Evolutionary conservation across 2,113 vertebrate species (phyloP).

Genomic region (Mormoops blainvillei): DNA sequence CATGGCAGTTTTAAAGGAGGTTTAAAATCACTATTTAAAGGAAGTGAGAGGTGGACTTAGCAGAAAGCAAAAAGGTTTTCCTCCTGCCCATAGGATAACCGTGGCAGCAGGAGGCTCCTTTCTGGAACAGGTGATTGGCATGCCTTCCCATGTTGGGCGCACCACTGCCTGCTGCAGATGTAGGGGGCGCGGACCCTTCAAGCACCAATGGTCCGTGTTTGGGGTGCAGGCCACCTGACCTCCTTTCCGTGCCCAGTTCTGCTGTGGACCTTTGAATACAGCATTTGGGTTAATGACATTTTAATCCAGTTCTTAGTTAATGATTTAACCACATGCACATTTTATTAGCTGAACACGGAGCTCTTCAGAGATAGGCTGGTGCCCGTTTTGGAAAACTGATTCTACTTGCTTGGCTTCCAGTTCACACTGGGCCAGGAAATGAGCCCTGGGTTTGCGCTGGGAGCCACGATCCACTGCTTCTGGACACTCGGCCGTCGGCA

Average conservation of each 20-base stretch:
- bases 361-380: slow-evolving; percentile 38
- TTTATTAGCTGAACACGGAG: neutral
- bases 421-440: slow-evolving; percentile 17
- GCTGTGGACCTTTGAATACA: neutral
- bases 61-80: neutral
- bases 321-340: neutral
- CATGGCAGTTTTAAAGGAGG: neutral
- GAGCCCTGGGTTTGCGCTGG: slow-evolving; percentile 46
- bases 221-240: neutral
- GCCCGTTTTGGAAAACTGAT: neutral
- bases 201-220: neutral
- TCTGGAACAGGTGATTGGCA: neutral
- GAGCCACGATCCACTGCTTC: slow-evolving; percentile 59
- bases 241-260: neutral
- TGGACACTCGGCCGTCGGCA: slow-evolving; percentile 52
- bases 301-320: neutral
- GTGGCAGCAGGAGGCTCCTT: neutral
- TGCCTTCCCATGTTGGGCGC: fast-evolving
- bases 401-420: slow-evolving; percentile 32
- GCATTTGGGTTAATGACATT: neutral
- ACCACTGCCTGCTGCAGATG: neutral
- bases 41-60: neutral
- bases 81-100: neutral
- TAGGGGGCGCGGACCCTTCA: neutral
- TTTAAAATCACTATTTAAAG: neutral